phyloP scores from a whole-genome alignment of 2,113 vertebrate species.

The Pachyramphus minor region DNA sequence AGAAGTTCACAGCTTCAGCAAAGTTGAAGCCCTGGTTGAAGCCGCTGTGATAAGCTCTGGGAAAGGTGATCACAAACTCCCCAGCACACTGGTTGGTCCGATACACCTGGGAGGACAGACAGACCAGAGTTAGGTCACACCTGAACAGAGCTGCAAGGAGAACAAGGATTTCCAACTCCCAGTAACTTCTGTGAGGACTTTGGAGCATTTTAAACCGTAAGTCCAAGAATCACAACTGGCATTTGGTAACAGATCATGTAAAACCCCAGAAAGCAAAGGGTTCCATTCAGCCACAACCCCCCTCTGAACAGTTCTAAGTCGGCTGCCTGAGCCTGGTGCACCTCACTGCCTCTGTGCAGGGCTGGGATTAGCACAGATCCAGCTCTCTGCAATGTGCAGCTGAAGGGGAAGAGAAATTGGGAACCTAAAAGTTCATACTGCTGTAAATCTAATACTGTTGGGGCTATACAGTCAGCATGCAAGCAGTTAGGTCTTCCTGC shows the following conservation, averaged over 20 bases:
- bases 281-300: neutral
- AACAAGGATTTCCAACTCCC: neutral
- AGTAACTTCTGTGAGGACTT: neutral
- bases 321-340: neutral
- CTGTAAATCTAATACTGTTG: neutral
- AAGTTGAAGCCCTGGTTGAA: constrained; percentile 99
- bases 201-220: neutral
- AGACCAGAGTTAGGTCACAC: neutral
- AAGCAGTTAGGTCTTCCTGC: neutral
- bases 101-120: constrained; percentile 80
- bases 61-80: constrained; percentile 98
- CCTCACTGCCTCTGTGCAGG: neutral
- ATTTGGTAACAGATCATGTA: neutral
- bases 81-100: constrained; percentile 98
- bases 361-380: neutral
- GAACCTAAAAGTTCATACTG: neutral
- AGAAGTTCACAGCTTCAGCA: constrained; percentile 98
- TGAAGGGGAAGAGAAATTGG: neutral
- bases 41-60: constrained; percentile 95
- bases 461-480: neutral
- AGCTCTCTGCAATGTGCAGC: neutral
- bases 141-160: neutral
- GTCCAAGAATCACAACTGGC: neutral
- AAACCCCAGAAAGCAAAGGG: neutral
- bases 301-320: fast-evolving